phyloP scores from a whole-genome alignment of 1,140 invertebrate species.

The Cydia strobilella region DNA sequence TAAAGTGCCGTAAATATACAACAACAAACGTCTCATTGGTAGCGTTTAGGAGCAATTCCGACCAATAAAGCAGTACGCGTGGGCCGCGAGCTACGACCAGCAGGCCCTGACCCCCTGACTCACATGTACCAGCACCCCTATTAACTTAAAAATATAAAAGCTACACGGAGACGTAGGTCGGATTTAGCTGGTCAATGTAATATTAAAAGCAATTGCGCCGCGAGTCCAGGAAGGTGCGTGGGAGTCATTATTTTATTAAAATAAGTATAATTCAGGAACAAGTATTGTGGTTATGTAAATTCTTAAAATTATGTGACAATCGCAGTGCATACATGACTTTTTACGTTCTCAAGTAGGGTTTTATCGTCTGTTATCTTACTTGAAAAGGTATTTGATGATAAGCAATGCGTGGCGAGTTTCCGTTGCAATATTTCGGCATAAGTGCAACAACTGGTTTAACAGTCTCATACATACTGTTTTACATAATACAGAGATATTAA shows the following conservation, averaged over 20 bases:
- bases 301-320: constrained; percentile 22
- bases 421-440: constrained; percentile 21
- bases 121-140: constrained; percentile 26
- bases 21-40: constrained; percentile 69
- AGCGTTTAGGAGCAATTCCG: constrained; percentile 74
- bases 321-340: constrained; percentile 24
- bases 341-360: constrained; percentile 1
- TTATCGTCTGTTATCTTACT: not conserved
- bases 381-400: constrained; percentile 17
- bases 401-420: constrained; percentile 16
- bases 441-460: constrained; percentile 11
- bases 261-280: constrained; percentile 53
- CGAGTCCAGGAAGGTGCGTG: constrained; percentile 54
- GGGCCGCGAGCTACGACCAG: constrained; percentile 59
- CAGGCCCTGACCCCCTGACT: constrained; percentile 48
- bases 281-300: constrained; percentile 15
- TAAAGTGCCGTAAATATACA: constrained; percentile 70
- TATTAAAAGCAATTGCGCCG: constrained; percentile 51
- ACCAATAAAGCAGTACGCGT: constrained; percentile 72
- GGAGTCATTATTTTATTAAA: constrained; percentile 64
- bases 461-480: constrained; percentile 19
- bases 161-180: constrained; percentile 40
- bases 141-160: constrained; percentile 34
- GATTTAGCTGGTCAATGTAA: constrained; percentile 45
- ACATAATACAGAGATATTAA: constrained; percentile 17